These are phyloP conservation scores for Phrynocephalus vlangalii DNA, from an alignment of 2,797 vertebrate genomes.

Conservation along the genomic window DNA sequence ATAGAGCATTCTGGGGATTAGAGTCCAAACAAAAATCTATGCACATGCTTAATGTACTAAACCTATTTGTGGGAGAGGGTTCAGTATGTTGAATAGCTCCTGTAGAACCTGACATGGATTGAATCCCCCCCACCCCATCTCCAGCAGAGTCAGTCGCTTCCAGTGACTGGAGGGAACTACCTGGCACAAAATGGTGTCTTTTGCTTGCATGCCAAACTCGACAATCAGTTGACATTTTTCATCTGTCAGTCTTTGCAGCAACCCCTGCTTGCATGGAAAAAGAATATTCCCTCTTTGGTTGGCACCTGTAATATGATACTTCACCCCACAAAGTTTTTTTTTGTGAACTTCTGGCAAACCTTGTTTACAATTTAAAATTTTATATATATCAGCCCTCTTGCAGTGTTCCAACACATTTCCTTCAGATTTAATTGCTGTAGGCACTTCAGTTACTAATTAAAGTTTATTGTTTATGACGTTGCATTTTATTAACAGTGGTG, in stretches of 20 bases:
- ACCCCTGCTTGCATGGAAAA: background rate
- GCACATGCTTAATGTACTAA: too few species aligned
- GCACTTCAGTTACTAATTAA: slow-evolving; percentile 82
- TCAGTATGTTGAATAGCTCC: too few species aligned
- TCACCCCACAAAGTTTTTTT: slow-evolving; percentile 69
- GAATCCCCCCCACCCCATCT: too few species aligned
- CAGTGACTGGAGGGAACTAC: background rate
- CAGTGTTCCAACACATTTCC: slow-evolving; percentile 76
- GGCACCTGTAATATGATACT: slow-evolving; percentile 42
- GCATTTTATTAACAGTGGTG: slow-evolving; percentile 77
- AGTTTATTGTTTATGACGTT: slow-evolving; percentile 81
- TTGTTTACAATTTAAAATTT: slow-evolving; percentile 81
- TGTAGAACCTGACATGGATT: too few species aligned
- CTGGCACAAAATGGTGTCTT: background rate
- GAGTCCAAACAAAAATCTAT: too few species aligned
- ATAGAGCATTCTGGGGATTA: too few species aligned
- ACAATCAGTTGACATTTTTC: background rate
- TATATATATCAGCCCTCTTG: slow-evolving; percentile 73
- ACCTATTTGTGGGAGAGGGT: too few species aligned
- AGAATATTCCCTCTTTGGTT: background rate
- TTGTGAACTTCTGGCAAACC: slow-evolving; percentile 66
- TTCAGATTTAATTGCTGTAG: slow-evolving; percentile 80
- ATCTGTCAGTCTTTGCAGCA: background rate
- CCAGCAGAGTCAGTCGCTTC: too few species aligned
- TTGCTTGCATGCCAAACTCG: background rate